phyloP scores from a whole-genome alignment of 2,888 invertebrate genomes.

The Campoplex nolae region DNA sequence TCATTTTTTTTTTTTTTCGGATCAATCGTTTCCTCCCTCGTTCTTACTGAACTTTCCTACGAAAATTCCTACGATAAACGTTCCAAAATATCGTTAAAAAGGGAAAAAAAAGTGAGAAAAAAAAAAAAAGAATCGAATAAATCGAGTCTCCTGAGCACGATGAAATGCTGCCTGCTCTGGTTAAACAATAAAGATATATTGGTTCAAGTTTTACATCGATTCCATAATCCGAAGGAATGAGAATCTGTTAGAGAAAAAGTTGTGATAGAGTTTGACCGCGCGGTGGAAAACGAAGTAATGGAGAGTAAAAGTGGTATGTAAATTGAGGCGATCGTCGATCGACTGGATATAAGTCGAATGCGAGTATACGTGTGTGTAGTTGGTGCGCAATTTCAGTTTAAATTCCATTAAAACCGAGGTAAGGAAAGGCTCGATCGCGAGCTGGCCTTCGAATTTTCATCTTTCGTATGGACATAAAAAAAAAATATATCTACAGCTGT shows the following conservation, averaged over 20 bases:
- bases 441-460: conserved; percentile 59
- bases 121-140: conserved; percentile 17
- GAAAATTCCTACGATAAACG: neutral
- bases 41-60: neutral
- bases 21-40: no score
- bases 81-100: neutral
- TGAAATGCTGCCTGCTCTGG: no score
- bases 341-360: conserved; percentile 54
- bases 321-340: conserved; percentile 54
- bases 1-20: no score
- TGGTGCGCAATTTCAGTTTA: conserved; percentile 43
- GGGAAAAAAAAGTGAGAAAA: conserved; percentile 10
- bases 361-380: neutral
- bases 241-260: neutral
- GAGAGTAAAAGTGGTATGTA: conserved; percentile 45
- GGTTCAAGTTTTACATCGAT: neutral
- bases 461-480: conserved; percentile 12
- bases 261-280: neutral
- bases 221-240: neutral
- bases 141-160: neutral
- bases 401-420: conserved; percentile 49
- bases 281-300: neutral
- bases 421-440: conserved; percentile 43
- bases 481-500: neutral
- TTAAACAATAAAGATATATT: no score